Evolutionary conservation across 2,113 vertebrate genomes (phyloP), one percentile per base, ranked within the genome.

Genomic region (Ancistrus triradiatus): DNA sequence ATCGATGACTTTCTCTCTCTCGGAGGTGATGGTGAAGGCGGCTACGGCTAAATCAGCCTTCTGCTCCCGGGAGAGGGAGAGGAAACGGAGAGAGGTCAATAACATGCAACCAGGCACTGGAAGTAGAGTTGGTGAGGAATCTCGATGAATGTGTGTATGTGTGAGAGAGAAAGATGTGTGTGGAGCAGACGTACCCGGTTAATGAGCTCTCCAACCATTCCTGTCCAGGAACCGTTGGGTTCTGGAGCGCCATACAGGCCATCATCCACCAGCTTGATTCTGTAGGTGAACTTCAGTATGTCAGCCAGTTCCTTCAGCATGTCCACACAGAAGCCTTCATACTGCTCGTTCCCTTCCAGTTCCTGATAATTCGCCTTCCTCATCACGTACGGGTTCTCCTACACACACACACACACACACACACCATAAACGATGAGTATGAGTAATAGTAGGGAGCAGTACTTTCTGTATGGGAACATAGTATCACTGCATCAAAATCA

Each of bases 301-400:
- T 87, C 87, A 0, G 93, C 86, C 17, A 96, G 79, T 70, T 96
- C 94, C 6, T 83, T 81, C 35, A 96, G 87, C 91, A 96, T 92
- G 86, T 96, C 93, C 77, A 95, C 93, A 0, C 93, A 96, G 84
- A 96, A 95, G 0, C 93, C 93, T 71, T 96, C 91, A 0, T 94
- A 96, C 71, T 85, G 91, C 10, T 93, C 88, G 0, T 91, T 90
- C 0, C 91, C 90, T 0, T 83, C 85, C 31, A 88, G 67, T 6
- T 86, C 85, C 80, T 89, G 89, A 79, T 89, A 88, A 69, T 92
- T 92, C 21, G 83, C 76, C 70, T 87, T 86, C 1, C 89, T 88
- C 93, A 96, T 96, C 74, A 96, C 86, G 0, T 96, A 96, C 0
- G 93, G 93, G 74, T 91, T 93, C 78, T 95, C 93, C 93, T 96